Evolutionary conservation across 2,113 vertebrate genomes (phyloP).

Genomic region (Leptobrachium leishanense): DNA sequence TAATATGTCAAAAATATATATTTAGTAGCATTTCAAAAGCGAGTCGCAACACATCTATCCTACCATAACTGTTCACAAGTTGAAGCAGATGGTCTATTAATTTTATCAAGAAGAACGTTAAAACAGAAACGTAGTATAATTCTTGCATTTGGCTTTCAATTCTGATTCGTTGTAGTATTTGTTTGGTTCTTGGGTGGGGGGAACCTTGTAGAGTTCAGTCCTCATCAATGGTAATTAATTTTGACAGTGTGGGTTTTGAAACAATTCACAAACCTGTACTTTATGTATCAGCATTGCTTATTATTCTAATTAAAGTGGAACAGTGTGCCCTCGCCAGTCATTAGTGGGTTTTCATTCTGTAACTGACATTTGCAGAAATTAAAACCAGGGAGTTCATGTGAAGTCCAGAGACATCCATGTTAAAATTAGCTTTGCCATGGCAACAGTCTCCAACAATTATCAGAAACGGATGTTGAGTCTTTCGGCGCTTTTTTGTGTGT

Average conservation of each 20-base stretch:
- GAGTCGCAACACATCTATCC: too few relatives aligned
- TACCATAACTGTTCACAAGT: too few relatives aligned
- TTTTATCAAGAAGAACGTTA: too few relatives aligned
- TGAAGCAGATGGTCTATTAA: too few relatives aligned
- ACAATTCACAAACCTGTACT: conserved; percentile 77
- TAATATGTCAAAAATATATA: too few relatives aligned
- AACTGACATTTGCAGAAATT: conserved; percentile 82
- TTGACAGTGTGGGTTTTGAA: conserved; percentile 59
- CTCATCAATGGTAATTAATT: conserved; percentile 55
- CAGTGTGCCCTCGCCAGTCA: conserved; percentile 76
- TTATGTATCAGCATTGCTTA: conserved; percentile 75
- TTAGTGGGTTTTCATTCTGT: conserved; percentile 80
- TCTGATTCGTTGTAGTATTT: conserved; percentile 58
- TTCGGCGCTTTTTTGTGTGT: conserved; percentile 62
- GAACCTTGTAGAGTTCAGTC: conserved; percentile 55
- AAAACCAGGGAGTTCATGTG: conserved; percentile 74
- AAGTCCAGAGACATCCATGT: conserved; percentile 78
- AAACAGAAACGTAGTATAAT: neutral
- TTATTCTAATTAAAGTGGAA: conserved; percentile 82
- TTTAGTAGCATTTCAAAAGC: too few relatives aligned
- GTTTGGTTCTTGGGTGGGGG: conserved; percentile 53
- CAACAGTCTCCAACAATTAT: conserved; percentile 78
- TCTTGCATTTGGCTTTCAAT: conserved; percentile 4
- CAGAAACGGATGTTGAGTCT: conserved; percentile 72
- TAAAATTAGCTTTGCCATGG: conserved; percentile 81